Percentiles rank a stretch among this genome's conserved stretches.
phyloP scores from a whole-genome alignment of 1,140 invertebrate genomes.

The Zeugodacus cucurbitae region DNA sequence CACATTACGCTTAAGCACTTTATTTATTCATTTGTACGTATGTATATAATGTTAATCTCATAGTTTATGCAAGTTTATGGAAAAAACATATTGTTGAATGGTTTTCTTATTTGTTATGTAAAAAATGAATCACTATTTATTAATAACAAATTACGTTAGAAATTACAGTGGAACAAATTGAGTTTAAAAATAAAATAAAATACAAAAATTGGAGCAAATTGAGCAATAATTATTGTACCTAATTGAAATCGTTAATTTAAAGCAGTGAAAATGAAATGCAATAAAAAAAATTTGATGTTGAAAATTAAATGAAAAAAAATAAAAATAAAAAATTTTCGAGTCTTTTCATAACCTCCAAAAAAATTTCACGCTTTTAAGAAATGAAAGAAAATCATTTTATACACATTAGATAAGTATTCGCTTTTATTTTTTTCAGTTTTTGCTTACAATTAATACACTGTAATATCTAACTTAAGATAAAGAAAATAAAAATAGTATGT shows the following conservation, averaged over 20 bases:
- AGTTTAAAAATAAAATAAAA: no score
- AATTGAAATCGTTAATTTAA: no score
- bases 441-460: background rate
- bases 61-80: background rate
- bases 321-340: no score
- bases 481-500: background rate
- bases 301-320: no score
- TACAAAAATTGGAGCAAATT: background rate
- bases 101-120: background rate
- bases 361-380: background rate
- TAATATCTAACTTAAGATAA: background rate
- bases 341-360: background rate
- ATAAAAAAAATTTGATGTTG: no score
- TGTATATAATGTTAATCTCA: background rate
- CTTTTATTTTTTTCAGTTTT: background rate
- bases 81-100: background rate
- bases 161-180: background rate
- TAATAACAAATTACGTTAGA: background rate
- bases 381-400: background rate
- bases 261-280: no score
- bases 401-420: background rate
- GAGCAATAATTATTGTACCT: background rate
- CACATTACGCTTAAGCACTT: background rate
- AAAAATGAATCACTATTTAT: background rate
- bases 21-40: slow-evolving; percentile 17